Conservation (phyloP, 2,113 vertebrate genomes). For the Diphyllodes magnificus region DNA sequence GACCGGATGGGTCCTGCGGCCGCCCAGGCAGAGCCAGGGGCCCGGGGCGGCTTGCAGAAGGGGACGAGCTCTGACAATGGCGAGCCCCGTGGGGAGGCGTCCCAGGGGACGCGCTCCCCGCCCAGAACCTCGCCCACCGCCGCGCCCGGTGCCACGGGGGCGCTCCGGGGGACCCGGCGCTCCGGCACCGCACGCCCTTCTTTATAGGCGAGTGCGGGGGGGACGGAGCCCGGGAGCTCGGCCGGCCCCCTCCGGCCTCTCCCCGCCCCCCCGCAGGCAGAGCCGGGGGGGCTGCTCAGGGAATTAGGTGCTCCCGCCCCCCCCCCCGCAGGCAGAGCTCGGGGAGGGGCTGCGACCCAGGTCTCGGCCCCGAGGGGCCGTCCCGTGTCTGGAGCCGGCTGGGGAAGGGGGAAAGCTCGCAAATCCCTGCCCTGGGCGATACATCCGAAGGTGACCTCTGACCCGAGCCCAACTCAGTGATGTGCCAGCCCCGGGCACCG, state of each 20-base stretch:
- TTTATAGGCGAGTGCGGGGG: neutral
- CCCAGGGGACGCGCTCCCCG: neutral
- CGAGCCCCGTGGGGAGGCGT: neutral
- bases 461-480: conserved; percentile 41
- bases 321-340: neutral
- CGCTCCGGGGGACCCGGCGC: neutral
- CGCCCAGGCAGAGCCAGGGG: neutral
- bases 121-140: neutral
- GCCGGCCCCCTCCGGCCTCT: neutral
- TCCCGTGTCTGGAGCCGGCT: rapidly evolving
- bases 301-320: neutral
- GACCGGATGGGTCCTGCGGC: neutral
- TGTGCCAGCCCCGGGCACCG: neutral
- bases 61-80: neutral
- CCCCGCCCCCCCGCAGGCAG: neutral
- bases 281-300: neutral
- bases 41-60: neutral
- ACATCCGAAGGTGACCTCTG: conserved; percentile 65
- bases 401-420: neutral
- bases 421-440: conserved; percentile 20
- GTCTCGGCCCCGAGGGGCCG: neutral
- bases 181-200: neutral
- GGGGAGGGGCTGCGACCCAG: neutral
- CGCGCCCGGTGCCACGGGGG: neutral
- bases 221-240: neutral